phyloP scores from a whole-genome alignment of 2,888 invertebrate genomes.

The Chymomyza amoena region DNA sequence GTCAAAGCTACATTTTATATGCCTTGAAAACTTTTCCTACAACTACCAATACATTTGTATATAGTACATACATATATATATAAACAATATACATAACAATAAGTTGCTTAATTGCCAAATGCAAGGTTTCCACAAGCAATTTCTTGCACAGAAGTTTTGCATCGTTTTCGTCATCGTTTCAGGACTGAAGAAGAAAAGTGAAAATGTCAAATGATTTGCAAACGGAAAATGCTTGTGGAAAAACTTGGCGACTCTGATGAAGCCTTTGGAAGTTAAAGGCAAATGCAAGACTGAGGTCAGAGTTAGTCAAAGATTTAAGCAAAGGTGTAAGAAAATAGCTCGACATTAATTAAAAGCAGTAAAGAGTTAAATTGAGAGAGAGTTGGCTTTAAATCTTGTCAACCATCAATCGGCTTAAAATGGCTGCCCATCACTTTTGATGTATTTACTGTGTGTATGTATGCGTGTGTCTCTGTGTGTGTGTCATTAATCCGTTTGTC shows the following conservation, averaged over 20 bases:
- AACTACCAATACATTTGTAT: neutral
- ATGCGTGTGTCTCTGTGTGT: neutral
- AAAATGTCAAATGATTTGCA: slow-evolving; percentile 55
- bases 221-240: slow-evolving; percentile 43
- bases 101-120: slow-evolving; percentile 47
- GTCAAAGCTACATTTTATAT: neutral
- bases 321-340: slow-evolving; percentile 29
- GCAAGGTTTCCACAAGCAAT: slow-evolving; percentile 34
- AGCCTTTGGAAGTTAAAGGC: neutral
- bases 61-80: neutral
- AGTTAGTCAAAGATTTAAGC: slow-evolving; percentile 9
- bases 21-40: neutral
- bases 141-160: slow-evolving; percentile 9
- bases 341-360: slow-evolving; percentile 56
- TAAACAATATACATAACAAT: slow-evolving; percentile 33
- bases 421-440: neutral
- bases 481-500: slow-evolving; percentile 59
- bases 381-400: slow-evolving; percentile 29
- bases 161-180: neutral
- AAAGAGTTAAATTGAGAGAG: slow-evolving; percentile 28
- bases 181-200: slow-evolving; percentile 29
- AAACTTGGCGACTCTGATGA: slow-evolving; percentile 7
- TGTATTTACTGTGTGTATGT: slow-evolving; percentile 8
- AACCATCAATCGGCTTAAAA: neutral
- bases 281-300: neutral